Base-by-base conservation (phyloP, 2,797 vertebrate species). In the Triplophysa yarkandensis region DNA sequence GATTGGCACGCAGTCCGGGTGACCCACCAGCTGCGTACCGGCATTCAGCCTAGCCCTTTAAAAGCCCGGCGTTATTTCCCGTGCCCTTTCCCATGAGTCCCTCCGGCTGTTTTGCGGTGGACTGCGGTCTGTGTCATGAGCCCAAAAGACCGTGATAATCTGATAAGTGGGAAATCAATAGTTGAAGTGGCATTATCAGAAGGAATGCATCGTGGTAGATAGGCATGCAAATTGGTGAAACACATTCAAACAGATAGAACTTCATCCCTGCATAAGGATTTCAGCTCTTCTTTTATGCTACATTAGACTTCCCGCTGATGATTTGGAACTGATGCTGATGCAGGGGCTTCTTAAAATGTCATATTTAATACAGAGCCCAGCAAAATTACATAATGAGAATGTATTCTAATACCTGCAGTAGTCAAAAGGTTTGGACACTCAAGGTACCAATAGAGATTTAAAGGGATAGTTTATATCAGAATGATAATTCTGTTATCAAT, bases 161-260 rank as follows among this genome's bases (percentile, higher is more conserved):
- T 83, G 85, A 85, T 86, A 81, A 88, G 81, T 83, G 81, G 82
- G 68, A 80, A 85, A 86, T 88, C 83, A 76, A 85, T 89, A 83
- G 85, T 52, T 83, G 72, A 89, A 86, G 83, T 68, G 73, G 75
- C 82, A 83, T 86, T 83, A 83, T 77, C 14, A 34, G 68, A 77
- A 65, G n/a, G 44, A 57, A 54, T 57, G 41, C 17, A 21, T 19
- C 55, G 66, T 17, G 19, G 50, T 41, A 28, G 69, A 34, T 36
- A 19, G 74, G n/a, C 48, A 76, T 76, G 68, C 78, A 75, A 75
- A 79, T 70, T 60, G 58, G 60, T 28, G 70, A 76, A 76, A 76
- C 62, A 64, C 72, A 76, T 80, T 63, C 58, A 54, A n/a, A 80
- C 68, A 23, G 32, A 46, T 43, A 41, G 41, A 57, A 68, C 62